These are phyloP conservation scores for Netelia inedita DNA, from an alignment of 2,888 invertebrate species.

Conservation along the genomic window DNA sequence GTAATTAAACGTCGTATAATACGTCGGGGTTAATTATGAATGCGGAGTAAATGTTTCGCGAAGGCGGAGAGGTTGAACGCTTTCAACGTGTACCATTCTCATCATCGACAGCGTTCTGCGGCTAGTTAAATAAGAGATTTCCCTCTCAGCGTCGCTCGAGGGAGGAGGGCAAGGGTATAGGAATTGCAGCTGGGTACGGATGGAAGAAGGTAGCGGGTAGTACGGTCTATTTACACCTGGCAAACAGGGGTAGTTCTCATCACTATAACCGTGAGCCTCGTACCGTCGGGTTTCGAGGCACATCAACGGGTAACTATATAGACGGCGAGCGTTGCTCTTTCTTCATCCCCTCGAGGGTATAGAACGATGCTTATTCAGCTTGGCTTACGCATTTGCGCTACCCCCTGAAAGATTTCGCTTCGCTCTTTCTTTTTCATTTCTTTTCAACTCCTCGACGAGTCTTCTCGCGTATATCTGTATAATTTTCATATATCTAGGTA, in stretches of 20 bases:
- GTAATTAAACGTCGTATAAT: too few relatives aligned
- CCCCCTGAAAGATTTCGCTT: slow-evolving; percentile 1
- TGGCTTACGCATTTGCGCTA: slow-evolving; percentile 54
- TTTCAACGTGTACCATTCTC: slow-evolving; percentile 33
- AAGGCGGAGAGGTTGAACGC: slow-evolving; percentile 18
- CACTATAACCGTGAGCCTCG: slow-evolving; percentile 39
- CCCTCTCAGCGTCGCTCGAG: slow-evolving; percentile 30
- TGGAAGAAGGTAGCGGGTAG: slow-evolving; percentile 27
- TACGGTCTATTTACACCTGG: slow-evolving; percentile 63
- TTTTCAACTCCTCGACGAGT: slow-evolving; percentile 8
- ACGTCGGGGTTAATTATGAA: slow-evolving; percentile 21
- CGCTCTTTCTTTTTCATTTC: slow-evolving; percentile 13
- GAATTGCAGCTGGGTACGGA: slow-evolving; percentile 27
- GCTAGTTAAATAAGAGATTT: slow-evolving; percentile 59
- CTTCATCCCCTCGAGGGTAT: slow-evolving; percentile 45
- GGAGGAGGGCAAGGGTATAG: slow-evolving; percentile 38
- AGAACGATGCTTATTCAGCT: slow-evolving; percentile 58
- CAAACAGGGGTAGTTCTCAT: slow-evolving; percentile 60
- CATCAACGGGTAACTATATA: slow-evolving; percentile 20
- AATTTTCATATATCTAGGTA: slow-evolving; percentile 6
- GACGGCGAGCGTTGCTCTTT: slow-evolving; percentile 55
- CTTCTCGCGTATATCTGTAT: neutral
- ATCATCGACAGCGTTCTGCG: slow-evolving; percentile 29
- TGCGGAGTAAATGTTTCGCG: slow-evolving; percentile 15
- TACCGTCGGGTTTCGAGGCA: neutral